Base-by-base conservation (phyloP, 2,888 invertebrate species). In the Eremobia ochroleuca region DNA sequence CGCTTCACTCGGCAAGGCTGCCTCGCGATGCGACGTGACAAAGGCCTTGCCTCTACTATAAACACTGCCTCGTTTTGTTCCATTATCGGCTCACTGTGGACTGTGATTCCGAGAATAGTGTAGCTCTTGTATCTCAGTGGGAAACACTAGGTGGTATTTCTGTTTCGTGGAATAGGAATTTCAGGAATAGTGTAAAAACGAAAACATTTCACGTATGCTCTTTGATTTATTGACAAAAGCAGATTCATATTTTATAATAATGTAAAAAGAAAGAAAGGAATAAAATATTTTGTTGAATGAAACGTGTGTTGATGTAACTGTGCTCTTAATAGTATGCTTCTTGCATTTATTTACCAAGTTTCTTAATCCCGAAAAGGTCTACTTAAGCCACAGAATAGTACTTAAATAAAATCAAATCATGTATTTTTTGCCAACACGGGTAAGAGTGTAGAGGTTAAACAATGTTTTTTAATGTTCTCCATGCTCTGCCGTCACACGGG, bases 61-160 rank as follows among this genome's bases (percentile, higher is more conserved):
- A 91, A 89, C 89, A 91, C 86, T 82, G 85, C 78, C 87, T 87
- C 79, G 90, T 92, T 92, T 90, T 89, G 88, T 89, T 89, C 89
- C 87, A 91, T 91, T 91, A 92, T 90, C 87, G 88, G 87, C 83
- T 76, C 85, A 85, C 81, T 84, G 86, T 82, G 83, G 80, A 86
- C 88, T 87, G 85, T 86, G 88, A 89, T 88, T 88, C 78, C 76
- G 81, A 86, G 89, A 88, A 88, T 85, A 80, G 86, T 86, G 85
- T 83, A 73, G 75, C 76, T 82, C 82, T 81, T 86, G 81, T 82
- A 76, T 79, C 59, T 66, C 59, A 76, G 65, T 34, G 58, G 37
- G 28, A 77, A 76, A 58, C 68, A 59, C 61, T 46, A 34, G 8
- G 49, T 52, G 49, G 28, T 55, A 13, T 37, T 37, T 73, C 18